These are phyloP conservation scores for Drosophila melanica DNA, from an alignment of 1,140 invertebrate genomes.

Conservation along the genomic window DNA sequence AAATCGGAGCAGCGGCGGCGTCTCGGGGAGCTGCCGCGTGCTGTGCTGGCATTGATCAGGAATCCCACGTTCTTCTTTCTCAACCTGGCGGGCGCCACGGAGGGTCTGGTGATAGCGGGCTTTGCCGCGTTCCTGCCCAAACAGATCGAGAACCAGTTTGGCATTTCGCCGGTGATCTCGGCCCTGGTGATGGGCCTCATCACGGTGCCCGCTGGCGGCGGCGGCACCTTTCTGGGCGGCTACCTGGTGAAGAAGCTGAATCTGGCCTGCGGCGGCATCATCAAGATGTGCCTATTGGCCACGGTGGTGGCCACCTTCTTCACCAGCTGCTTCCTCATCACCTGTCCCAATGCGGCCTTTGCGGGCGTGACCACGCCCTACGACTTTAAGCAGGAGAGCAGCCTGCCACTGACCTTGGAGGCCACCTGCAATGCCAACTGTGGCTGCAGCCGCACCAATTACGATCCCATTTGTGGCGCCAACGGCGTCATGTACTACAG, in stretches of 20 bases:
- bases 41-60: constrained; percentile 87
- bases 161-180: constrained; percentile 89
- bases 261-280: constrained; percentile 89
- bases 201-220: constrained; percentile 89
- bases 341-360: constrained; percentile 90
- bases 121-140: constrained; percentile 94
- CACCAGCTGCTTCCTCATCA: constrained; percentile 88
- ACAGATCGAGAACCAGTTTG: constrained; percentile 93
- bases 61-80: constrained; percentile 93
- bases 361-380: constrained; percentile 90
- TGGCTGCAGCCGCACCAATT: constrained; percentile 85
- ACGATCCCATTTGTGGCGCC: constrained; percentile 89
- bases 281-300: constrained; percentile 89
- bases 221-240: constrained; percentile 92
- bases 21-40: constrained; percentile 88
- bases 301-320: constrained; percentile 87
- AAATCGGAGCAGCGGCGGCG: constrained; percentile 4
- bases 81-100: constrained; percentile 90
- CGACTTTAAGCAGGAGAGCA: constrained; percentile 1
- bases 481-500: constrained; percentile 93
- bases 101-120: constrained; percentile 91
- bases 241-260: constrained; percentile 91
- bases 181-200: constrained; percentile 90
- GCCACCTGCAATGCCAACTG: constrained; percentile 88
- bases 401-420: constrained; percentile 63